These are phyloP conservation scores for Microtus ochrogaster DNA, from an alignment of 2,113 vertebrate genomes.

Conservation along the genomic window DNA sequence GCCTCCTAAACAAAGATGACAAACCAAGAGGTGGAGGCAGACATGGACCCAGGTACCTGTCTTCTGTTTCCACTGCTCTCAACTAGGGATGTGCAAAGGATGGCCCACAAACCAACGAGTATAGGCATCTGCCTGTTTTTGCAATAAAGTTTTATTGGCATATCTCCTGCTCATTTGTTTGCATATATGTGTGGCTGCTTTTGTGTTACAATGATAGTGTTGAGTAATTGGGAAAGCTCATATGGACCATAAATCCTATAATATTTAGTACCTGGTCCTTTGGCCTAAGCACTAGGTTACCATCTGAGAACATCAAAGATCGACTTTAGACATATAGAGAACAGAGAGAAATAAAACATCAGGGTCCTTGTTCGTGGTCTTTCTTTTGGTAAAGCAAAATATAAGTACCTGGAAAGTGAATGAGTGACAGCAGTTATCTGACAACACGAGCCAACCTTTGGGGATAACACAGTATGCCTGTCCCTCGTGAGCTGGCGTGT, in stretches of 20 bases:
- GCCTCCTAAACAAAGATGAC: neutral
- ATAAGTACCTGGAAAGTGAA: neutral
- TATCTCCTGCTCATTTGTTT: neutral
- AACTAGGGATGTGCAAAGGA: neutral
- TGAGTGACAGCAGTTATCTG: neutral
- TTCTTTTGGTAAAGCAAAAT: neutral
- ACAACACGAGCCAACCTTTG: neutral
- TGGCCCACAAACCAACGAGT: neutral
- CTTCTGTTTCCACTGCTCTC: neutral
- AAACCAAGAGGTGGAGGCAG: neutral
- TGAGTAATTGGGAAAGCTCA: neutral
- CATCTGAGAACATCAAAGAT: too few species aligned
- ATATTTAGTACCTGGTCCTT: neutral
- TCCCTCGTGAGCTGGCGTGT: fast-evolving
- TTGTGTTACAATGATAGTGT: neutral
- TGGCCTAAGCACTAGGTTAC: neutral
- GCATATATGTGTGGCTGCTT: neutral
- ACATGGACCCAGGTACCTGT: neutral
- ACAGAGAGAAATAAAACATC: neutral
- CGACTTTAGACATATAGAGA: neutral
- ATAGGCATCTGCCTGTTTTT: neutral
- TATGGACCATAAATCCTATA: neutral
- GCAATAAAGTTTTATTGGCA: neutral
- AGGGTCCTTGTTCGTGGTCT: too few species aligned
- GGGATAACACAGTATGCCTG: fast-evolving